Base-by-base conservation (phyloP, 2,888 invertebrate species). In the Enoplolaimus lenunculus region DNA sequence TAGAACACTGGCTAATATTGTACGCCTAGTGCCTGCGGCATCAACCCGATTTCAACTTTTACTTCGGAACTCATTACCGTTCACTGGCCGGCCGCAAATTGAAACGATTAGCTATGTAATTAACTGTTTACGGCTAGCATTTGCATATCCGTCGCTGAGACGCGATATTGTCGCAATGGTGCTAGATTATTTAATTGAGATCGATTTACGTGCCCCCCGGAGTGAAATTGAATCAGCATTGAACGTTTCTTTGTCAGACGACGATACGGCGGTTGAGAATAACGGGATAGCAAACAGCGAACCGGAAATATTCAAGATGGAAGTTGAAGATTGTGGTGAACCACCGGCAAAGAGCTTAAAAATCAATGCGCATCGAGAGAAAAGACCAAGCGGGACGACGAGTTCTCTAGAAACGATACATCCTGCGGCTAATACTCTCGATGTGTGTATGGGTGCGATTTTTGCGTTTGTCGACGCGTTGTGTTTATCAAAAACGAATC, bases 41-140 rank as follows among this genome's bases (percentile, higher is more conserved):
- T 7, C 45, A 13, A 45, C 7, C 7, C 45, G 45, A 34, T n/a
- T 68, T 2, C 26, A 31, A 1, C 30, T 30, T 45, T 66, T 45
- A 29, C 29, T 69, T 16, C n/a, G 66, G 31, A 70, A 70, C 30
- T 29, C 59, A 31, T 28, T 70, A n/a, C 7, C 13, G 57, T 29
- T 70, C 13, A 35, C 45, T 21, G 21, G 21, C 7, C 45, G 45
- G 7, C 21, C 45, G 21, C 7, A 7, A 21, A 45, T 21, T 21
- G 45, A 45, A 13, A 45, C 21, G 7, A 45, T 7, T 45, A 13
- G 45, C 21, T 45, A 45, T 21, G 13, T 16, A 28, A 2, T 35
- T 21, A n/a, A n/a, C n/a, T n/a, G n/a, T n/a, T n/a, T n/a, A n/a
- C n/a, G n/a, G n/a, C n/a, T n/a, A n/a, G n/a, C n/a, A n/a, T n/a